Base-by-base conservation (phyloP, 2,888 invertebrate species). In the Eupithecia insigniata region DNA sequence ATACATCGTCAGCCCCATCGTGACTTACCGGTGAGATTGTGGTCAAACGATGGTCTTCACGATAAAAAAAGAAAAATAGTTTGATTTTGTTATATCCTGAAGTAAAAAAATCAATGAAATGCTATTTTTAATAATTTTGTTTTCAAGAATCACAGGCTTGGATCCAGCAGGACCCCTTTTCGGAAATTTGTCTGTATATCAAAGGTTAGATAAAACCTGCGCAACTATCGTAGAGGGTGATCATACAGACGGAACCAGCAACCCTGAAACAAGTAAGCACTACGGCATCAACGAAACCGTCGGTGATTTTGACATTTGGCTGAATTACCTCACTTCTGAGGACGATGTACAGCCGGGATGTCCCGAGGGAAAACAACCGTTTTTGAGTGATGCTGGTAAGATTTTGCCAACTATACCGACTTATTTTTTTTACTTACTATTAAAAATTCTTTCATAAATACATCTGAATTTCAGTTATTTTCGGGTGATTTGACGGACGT, bases 141-240 rank as follows among this genome's bases (percentile, higher is more conserved):
- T 62, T 36, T 76, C 6, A 76, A 95, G 95, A 80, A 92, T 95
- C 67, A 89, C 91, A 16, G 94, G 89, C 1, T 81, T 95, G 60
- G 95, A 95, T 79, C 94, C 95, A 1, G 94, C 95, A 1, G 89
- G 91, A 68, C 91, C 92, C 0, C 76, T 89, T 0, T 95, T 89
- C 76, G 91, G 92, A 22, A 39, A 22, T 2, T 26, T 4, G 1
- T 22, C 64, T 32, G 0, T n/a, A 30, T n/a, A 1, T 32, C 2
- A 34, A 64, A 14, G 16, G 1, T 34, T 64, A 26, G 22, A 26
- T 64, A 81, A 83, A 7, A 78, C 80, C 1, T 90, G 92, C 80
- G 95, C 94, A 0, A 82, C 81, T 14, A 93, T 92, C 69, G 95
- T 95, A 51, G 91, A 95, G 83, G 92, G 95, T 7, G 92, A 96